Conservation (phyloP, 2,797 vertebrate species). For the Phataginus tricuspis region DNA sequence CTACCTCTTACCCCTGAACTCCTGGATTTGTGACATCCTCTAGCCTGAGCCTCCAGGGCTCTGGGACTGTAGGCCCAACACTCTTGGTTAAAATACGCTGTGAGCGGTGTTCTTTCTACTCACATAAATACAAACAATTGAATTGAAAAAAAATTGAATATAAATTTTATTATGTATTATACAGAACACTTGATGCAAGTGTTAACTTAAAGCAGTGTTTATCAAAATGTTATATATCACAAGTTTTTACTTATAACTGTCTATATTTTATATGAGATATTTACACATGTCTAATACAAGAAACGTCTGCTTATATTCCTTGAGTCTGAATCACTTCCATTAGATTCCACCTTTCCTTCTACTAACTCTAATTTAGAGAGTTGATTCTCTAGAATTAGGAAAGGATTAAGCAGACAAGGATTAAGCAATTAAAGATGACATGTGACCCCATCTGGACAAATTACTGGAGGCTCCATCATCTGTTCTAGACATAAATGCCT, state of each 20-base stretch:
- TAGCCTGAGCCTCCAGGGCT: not conserved
- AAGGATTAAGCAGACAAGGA: not conserved
- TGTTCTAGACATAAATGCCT: not conserved
- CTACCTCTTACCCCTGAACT: not conserved
- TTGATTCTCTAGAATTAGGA: not conserved
- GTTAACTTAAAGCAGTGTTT: not conserved
- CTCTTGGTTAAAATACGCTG: not conserved
- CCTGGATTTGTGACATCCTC: not conserved
- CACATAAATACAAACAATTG: not conserved
- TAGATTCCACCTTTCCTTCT: not conserved
- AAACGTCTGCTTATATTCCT: not conserved
- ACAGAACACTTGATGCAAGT: not conserved
- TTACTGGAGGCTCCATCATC: not conserved
- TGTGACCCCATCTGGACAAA: not conserved
- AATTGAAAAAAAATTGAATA: not conserved
- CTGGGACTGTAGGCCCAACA: not conserved
- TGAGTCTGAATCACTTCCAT: not conserved
- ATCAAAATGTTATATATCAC: not conserved
- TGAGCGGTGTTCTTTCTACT: not conserved
- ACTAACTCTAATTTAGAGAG: not conserved
- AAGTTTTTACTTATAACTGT: not conserved
- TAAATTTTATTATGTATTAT: not conserved
- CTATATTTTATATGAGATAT: not conserved
- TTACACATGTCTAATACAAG: not conserved
- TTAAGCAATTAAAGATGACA: not conserved